Evolutionary conservation across 2,797 vertebrate species (phyloP).

Genomic region (Remorina albescens): DNA sequence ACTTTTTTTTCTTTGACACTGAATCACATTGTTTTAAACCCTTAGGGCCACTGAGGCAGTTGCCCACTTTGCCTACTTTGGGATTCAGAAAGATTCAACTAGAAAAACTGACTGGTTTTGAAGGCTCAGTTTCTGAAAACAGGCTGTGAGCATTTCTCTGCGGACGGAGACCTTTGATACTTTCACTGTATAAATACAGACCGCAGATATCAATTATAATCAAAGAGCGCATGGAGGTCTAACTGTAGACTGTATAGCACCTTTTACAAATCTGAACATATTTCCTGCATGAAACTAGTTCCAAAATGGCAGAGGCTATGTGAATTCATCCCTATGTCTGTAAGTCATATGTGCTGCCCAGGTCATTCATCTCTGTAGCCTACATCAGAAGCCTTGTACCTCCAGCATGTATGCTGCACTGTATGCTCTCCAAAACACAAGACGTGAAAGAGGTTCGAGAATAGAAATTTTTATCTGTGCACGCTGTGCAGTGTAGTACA

Average conservation of each 20-base stretch:
- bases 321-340: background rate
- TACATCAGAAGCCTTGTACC: background rate
- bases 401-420: background rate
- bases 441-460: conserved; percentile 13
- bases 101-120: too few species aligned
- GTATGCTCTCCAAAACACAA: conserved; percentile 8
- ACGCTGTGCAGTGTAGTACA: conserved; percentile 32
- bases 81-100: background rate
- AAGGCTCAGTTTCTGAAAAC: too few species aligned
- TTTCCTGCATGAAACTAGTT: background rate
- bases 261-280: background rate
- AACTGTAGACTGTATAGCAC: too few species aligned
- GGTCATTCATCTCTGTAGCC: background rate
- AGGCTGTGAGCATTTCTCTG: too few species aligned
- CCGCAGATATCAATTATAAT: too few species aligned
- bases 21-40: background rate
- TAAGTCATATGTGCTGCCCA: background rate
- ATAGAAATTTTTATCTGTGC: conserved; percentile 29
- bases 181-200: too few species aligned
- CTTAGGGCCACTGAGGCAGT: background rate
- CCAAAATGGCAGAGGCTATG: background rate
- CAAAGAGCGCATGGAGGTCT: too few species aligned
- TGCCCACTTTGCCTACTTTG: background rate
- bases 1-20: background rate
- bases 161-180: too few species aligned